These are phyloP conservation scores for Thamnophis sirtalis DNA, from an alignment of 2,113 vertebrate species.

Conservation along the genomic window DNA sequence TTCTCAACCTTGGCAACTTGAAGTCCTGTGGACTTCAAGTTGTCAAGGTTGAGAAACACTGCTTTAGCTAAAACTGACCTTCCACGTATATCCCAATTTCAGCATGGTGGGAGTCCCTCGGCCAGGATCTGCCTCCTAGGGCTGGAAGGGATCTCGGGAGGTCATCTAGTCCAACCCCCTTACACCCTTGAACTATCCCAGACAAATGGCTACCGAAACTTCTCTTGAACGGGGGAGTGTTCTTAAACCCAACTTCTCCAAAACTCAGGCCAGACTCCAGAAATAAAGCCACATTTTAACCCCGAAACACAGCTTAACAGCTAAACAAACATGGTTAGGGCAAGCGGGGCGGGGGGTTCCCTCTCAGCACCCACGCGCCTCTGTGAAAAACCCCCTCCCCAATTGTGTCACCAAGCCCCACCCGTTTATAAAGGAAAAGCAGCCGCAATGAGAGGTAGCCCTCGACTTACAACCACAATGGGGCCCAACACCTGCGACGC, in stretches of 20 bases:
- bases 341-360: neutral
- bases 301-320: neutral
- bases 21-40: too few relatives aligned
- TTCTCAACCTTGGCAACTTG: too few relatives aligned
- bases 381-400: neutral
- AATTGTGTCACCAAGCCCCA: neutral
- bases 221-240: neutral
- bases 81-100: neutral
- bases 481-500: neutral
- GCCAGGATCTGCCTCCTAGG: neutral
- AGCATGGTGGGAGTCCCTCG: neutral
- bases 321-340: neutral
- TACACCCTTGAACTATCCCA: neutral
- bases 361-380: neutral
- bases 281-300: neutral
- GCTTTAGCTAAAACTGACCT: too few relatives aligned
- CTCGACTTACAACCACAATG: fast-evolving
- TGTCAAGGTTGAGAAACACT: too few relatives aligned
- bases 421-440: neutral
- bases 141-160: neutral
- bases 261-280: neutral
- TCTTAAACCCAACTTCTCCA: neutral
- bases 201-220: neutral
- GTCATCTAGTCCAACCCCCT: neutral
- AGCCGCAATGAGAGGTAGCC: neutral